Base-by-base conservation (phyloP, 2,113 vertebrate genomes). In the Danionella cerebrum region DNA sequence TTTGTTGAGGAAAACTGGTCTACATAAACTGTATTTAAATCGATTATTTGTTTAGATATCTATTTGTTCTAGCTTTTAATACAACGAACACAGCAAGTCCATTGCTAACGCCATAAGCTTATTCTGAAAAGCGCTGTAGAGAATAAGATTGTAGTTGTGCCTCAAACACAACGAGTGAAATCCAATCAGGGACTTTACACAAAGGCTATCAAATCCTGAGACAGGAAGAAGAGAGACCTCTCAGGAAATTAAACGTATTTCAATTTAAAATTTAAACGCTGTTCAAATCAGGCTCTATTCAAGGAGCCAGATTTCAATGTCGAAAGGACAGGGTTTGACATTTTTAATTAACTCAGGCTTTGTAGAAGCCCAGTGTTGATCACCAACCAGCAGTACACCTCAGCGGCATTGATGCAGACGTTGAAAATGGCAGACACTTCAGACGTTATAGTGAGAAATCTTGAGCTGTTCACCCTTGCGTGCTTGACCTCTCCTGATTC, bases 341-440 rank as follows among this genome's bases (percentile, higher is more conserved):
- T 74, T 79, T 77, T 74, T 74, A 76, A 76, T 79, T 76, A 74
- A 76, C 64, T 66, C 52, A 12, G 77, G 65, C 77, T 74, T 76
- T 69, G 70, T 65, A 58, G 42, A 64, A 70, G 57, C 69, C 58
- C 38, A 9, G 48, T 47, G 66, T 71, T 70, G 48, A 55, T 73
- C 53, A 63, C 48, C 64, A 70, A 35, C 53, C 59, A 52, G 52
- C 45, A 35, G 42, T 67, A 57, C 29, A 31, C 38, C 72, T 48
- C 55, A 63, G 29, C 36, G 14, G 54, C 41, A 4, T 12, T 14
- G 27, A 52, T 39, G 18, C 39, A 25, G 31, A 44, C 48, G 55
- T 62, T 54, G 39, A 65, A 72, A 72, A 65, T 25, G 63, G 41
- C 60, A 9, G 36, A 13, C 41, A 33, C 66, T 47, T 31, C 45